Base-by-base conservation (phyloP, 1,140 invertebrate genomes). In the Pemphigus obesinymphae region DNA sequence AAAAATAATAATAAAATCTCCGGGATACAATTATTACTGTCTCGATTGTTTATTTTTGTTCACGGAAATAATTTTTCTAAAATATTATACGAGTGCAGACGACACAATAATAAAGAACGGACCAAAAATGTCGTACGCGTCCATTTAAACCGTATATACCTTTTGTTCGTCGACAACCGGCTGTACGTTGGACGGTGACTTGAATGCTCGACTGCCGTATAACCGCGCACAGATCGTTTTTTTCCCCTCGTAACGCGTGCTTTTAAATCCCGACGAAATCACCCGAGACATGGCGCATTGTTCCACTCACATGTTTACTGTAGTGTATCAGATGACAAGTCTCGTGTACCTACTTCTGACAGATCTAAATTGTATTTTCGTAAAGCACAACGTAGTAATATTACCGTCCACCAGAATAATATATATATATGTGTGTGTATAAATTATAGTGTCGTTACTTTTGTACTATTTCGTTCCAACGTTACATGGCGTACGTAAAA, bases 231-330 rank as follows among this genome's bases (percentile, higher is more conserved):
- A 48, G 13, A 15, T 2, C 11, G 55, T 66, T 31, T 61, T 61
- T 31, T 61, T n/a, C 31, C 34, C 17, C 10, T 20, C 17, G 29
- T n/a, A n/a, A n/a, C n/a, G 61, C 31, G n/a, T 68, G 26, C n/a
- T n/a, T 40, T 66, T 37, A 23, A 40, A 23, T 68, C 34, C 40
- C 3, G 23, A 68, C 20, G 40, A 40, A 68, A 68, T 68, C 63
- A 11, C 17, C 17, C n/a, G n/a, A 26, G 61, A 31, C 31, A 66
- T 66, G 8, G 6, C 31, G 63, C 34, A 68, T 68, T 68, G 34
- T 40, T 68, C 63, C 31, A 66, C 61, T 66, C 31, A n/a, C n/a
- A n/a, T 66, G 61, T 66, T 11, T 66, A 66, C 61, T 66, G 20
- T 34, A 68, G 68, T 45, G 40, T 45, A 26, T 45, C 68, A 20